Conservation (phyloP, 2,797 vertebrate genomes). For the Anguilla obscura region DNA sequence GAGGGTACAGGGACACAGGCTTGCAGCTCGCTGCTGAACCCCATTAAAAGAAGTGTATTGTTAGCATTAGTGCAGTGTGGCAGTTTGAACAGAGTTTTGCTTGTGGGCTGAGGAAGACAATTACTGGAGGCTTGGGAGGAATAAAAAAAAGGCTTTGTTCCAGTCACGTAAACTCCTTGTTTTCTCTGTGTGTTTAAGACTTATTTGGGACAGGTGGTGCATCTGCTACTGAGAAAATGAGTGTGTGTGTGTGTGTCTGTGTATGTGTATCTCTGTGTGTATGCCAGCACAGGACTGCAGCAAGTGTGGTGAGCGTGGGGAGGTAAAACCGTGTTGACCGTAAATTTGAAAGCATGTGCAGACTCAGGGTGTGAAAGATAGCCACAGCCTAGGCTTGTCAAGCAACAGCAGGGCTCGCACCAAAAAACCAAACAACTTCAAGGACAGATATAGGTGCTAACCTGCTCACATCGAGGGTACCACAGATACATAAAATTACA, state of each 20-base stretch:
- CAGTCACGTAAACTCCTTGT: background rate
- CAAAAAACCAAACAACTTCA: background rate
- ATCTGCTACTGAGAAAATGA: background rate
- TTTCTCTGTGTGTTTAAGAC: background rate
- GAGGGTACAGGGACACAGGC: background rate
- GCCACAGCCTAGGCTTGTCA: background rate
- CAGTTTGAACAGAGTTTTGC: background rate
- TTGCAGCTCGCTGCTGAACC: background rate
- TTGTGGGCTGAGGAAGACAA: background rate
- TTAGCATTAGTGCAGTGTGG: background rate
- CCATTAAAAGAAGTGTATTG: background rate
- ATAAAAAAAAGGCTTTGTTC: background rate
- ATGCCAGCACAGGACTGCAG: background rate
- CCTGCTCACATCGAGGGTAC: background rate
- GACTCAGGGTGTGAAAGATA: background rate
- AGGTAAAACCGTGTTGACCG: background rate
- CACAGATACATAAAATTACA: background rate
- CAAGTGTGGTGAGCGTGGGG: background rate
- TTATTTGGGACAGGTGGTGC: background rate
- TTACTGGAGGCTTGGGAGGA: background rate
- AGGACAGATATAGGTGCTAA: background rate
- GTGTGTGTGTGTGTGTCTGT: background rate
- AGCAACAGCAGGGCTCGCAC: background rate
- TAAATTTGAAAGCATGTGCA: background rate
- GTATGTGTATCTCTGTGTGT: background rate